Evolutionary conservation across 2,888 invertebrate species (phyloP), one percentile per base, ranked within the genome.

Genomic region (Nomada flava): DNA sequence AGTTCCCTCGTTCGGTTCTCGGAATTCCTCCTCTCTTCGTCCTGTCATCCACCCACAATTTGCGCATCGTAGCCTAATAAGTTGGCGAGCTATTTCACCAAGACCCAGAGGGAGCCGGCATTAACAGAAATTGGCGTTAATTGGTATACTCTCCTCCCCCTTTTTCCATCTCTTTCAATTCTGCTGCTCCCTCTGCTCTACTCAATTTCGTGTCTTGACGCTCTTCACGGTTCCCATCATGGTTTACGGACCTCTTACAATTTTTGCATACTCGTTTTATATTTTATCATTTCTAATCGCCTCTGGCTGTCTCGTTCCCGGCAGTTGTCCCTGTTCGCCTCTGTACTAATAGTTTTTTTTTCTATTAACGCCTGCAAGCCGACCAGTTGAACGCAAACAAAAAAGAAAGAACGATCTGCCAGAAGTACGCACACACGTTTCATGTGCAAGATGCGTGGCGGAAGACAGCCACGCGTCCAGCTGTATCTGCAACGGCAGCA

Each of bases 71-170:
- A 77, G 69, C 82, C 82, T 82, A 83, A 78, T 78, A 82, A 74
- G 78, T 74, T 70, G 78, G 78, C 59, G 74, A 76, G 77, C 59
- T 73, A 70, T 86, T 89, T 91, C 84, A 87, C 81, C 80, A 88
- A 79, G 81, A 63, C 68, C 81, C 76, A 87, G 86, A 85, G 86
- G 82, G 79, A 79, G 83, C 74, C 86, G 85, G 86, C 90, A 93
- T 93, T 93, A 92, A 91, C 89, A 88, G 89, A 92, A 93, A 93
- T 93, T 93, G 92, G 86, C 91, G 91, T 93, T 93, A 93, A 93
- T 93, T 93, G 91, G 83, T 89, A 86, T 88, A 89, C 87, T 88
- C 85, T 87, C 85, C 81, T 74, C 83, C 74, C 74, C 50, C 55
- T 29, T 71, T 65, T 59, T 47, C 44, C 29, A 62, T 52, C 42